phyloP scores from a whole-genome alignment of 1,140 invertebrate species.

The Dreissena rostriformis region DNA sequence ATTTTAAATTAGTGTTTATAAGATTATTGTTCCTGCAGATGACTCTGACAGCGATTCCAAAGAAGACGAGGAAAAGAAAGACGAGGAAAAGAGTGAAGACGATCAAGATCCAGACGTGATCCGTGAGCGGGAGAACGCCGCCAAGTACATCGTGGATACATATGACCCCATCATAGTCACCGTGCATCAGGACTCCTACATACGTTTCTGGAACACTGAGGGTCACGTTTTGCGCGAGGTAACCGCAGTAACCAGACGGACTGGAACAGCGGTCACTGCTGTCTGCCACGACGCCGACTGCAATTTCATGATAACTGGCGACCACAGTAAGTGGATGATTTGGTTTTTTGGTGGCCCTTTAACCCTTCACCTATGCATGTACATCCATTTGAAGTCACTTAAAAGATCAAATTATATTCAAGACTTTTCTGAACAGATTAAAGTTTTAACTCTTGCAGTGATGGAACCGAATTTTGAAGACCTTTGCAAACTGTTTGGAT shows the following conservation, averaged over 20 bases:
- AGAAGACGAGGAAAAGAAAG: slow-evolving; percentile 56
- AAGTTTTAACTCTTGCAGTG: too few species aligned
- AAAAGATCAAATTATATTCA: too few species aligned
- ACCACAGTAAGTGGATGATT: slow-evolving; percentile 71
- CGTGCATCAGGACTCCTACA: slow-evolving; percentile 76
- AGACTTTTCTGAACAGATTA: too few species aligned
- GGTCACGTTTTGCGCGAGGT: slow-evolving; percentile 75
- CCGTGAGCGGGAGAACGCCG: slow-evolving; percentile 61
- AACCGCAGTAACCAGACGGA: slow-evolving; percentile 70
- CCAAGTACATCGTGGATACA: slow-evolving; percentile 72
- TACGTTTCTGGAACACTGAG: slow-evolving; percentile 77
- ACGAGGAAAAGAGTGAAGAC: slow-evolving; percentile 56
- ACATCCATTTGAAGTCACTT: too few species aligned
- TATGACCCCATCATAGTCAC: slow-evolving; percentile 76
- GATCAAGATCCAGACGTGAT: slow-evolving; percentile 51
- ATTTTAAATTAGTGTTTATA: background rate
- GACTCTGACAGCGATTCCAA: slow-evolving; percentile 16
- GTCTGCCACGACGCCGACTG: slow-evolving; percentile 75
- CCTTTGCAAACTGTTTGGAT: too few species aligned
- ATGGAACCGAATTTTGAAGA: too few species aligned
- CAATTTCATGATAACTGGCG: slow-evolving; percentile 75
- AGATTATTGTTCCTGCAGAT: background rate
- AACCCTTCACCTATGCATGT: too few species aligned
- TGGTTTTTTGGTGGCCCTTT: too few species aligned
- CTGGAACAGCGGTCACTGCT: slow-evolving; percentile 73